Evolutionary conservation across 2,797 vertebrate genomes (phyloP).

Genomic region (Macrochelys suwanniensis): DNA sequence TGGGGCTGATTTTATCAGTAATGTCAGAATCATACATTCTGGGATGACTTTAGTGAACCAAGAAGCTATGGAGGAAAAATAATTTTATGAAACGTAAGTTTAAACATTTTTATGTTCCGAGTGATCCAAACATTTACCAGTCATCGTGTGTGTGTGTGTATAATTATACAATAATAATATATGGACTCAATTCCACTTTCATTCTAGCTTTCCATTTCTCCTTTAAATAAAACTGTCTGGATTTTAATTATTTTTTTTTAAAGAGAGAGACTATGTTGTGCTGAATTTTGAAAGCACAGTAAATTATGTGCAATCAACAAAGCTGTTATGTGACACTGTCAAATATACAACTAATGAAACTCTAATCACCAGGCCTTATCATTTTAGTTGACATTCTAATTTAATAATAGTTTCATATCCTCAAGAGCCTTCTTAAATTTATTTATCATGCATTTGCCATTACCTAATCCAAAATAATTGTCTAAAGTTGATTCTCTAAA

Average conservation of each 20-base stretch:
- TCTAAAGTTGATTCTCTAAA: conserved; percentile 58
- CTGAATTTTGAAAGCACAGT: conserved; percentile 41
- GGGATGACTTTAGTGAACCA: not conserved
- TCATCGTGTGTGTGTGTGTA: fast-evolving
- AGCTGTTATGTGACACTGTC: conserved; percentile 54
- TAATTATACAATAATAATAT: not conserved
- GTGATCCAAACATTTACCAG: not conserved
- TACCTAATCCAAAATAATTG: conserved; percentile 74
- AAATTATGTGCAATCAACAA: conserved; percentile 69
- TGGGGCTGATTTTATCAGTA: not conserved
- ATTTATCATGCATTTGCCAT: conserved; percentile 72
- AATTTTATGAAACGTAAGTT: not conserved
- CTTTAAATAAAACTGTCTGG: not conserved
- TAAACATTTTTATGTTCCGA: not conserved
- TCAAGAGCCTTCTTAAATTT: conserved; percentile 50
- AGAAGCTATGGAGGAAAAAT: not conserved
- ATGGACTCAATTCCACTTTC: not conserved
- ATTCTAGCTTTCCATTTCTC: not conserved
- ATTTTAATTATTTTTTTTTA: not conserved
- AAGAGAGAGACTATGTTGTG: not conserved
- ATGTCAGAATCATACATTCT: not conserved
- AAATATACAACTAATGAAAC: conserved; percentile 70
- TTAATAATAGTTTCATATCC: conserved; percentile 73
- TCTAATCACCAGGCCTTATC: conserved; percentile 64
- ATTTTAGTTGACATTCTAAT: conserved; percentile 76